Base-by-base conservation (phyloP, 2,888 invertebrate species). In the Phyto melanocephala region DNA sequence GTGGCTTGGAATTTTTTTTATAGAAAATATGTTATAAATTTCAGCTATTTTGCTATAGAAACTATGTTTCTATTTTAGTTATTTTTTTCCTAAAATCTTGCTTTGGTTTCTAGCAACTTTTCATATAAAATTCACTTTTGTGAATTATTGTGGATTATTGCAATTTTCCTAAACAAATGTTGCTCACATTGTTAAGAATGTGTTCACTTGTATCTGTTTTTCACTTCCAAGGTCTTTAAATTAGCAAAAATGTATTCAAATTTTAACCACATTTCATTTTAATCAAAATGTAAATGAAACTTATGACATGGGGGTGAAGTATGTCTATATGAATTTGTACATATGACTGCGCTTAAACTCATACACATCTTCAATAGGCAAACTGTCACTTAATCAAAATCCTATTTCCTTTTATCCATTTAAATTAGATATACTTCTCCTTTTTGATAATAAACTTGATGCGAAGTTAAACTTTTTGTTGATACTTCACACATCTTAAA, bases 361-460 rank as follows among this genome's bases (percentile, higher is more conserved):
- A 5, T 17, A 47, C 33, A 37, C 56, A 37, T 65, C 56, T 50
- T 62, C 77, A 70, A 22, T 35, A 79, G 17, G 67, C 71, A 67
- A 72, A 79, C 67, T 80, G 79, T 80, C 79, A 74, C 79, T 74
- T 80, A 80, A 80, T 80, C 72, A 74, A 74, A 80, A 80, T 80
- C 60, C 79, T 60, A 80, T 80, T 80, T 74, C 72, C 79, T 74
- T 80, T 67, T 6, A 45, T 20, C 71, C 52, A 81, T 77, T 81
- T 68, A 68, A 81, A 77, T 81, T 77, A 77, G 81, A 81, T 81
- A 77, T 77, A 77, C 40, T 62, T 50, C 67, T 45, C 50, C n/a
- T n/a, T n/a, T n/a, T 74, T 52, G 79, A 80, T 80, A 80, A 74
- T 74, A 80, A 74, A 80, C 72, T 80, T 74, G 60, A 45, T 58